Conservation (phyloP, 1,140 invertebrate genomes). For the Phocides pigmalion region DNA sequence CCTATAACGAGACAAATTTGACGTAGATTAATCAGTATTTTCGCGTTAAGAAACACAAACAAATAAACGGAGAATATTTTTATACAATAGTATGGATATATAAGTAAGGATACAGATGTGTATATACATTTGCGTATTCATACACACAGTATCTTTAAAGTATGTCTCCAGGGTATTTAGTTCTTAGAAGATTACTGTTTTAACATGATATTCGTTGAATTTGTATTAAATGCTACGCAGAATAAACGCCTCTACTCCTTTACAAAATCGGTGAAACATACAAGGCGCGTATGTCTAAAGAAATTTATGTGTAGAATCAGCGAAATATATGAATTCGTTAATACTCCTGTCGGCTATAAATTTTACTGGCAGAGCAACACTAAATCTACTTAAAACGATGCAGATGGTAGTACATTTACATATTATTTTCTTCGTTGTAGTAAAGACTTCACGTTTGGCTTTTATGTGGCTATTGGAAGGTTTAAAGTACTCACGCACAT, state of each 20-base stretch:
- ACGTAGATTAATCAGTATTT: too few species aligned
- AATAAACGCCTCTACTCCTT: not conserved
- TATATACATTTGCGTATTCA: too few species aligned
- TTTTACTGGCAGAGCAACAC: not conserved
- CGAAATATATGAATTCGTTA: conserved; percentile 6
- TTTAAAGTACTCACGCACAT: too few species aligned
- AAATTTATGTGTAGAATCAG: not conserved
- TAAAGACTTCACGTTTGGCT: not conserved
- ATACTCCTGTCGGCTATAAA: conserved; percentile 6
- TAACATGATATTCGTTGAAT: too few species aligned
- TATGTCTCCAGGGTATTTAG: too few species aligned
- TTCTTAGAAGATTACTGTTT: not conserved
- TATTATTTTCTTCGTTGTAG: conserved; percentile 8
- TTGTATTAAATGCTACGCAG: not conserved
- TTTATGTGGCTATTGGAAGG: too few species aligned
- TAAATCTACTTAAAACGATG: conserved; percentile 17
- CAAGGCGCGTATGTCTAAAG: not conserved
- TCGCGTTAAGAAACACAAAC: too few species aligned
- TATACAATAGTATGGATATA: too few species aligned
- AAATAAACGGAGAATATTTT: too few species aligned
- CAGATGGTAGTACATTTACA: conserved; percentile 11
- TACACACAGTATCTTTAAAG: too few species aligned
- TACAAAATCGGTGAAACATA: not conserved
- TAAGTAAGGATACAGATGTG: too few species aligned
- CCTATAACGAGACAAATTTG: too few species aligned